Percentiles rank a stretch among this genome's conserved stretches.
These are phyloP conservation scores for Drosophila quinaria DNA, from an alignment of 2,888 invertebrate genomes.

Conservation along the genomic window DNA sequence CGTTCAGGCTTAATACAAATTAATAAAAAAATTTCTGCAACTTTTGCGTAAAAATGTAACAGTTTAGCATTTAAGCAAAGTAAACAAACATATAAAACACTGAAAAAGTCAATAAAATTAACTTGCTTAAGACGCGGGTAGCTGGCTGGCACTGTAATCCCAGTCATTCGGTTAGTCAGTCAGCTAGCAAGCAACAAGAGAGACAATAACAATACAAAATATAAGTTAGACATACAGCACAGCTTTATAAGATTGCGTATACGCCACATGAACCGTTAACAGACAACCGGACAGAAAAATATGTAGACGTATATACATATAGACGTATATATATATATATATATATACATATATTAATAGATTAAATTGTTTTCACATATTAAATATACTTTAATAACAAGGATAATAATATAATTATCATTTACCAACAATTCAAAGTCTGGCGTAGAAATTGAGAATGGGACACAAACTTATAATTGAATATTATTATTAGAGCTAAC, in stretches of 20 bases:
- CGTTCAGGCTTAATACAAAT: slow-evolving; percentile 50
- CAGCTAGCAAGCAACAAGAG: slow-evolving; percentile 31
- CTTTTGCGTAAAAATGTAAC: slow-evolving; percentile 50
- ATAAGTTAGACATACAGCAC: slow-evolving; percentile 57
- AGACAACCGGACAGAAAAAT: slow-evolving; percentile 26
- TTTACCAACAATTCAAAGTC: slow-evolving; percentile 44
- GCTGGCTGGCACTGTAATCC: slow-evolving; percentile 31
- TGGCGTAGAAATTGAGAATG: neutral
- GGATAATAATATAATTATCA: slow-evolving; percentile 36
- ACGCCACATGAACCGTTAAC: slow-evolving; percentile 53
- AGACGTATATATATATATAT: neutral
- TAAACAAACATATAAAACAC: slow-evolving; percentile 53
- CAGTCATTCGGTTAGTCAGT: slow-evolving; percentile 21
- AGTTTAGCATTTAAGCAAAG: slow-evolving; percentile 56
- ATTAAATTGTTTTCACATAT: slow-evolving; percentile 55
- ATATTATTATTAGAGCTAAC: slow-evolving; percentile 20
- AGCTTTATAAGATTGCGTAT: slow-evolving; percentile 56
- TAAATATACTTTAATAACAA: slow-evolving; percentile 48
- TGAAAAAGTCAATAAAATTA: slow-evolving; percentile 58
- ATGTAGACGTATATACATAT: slow-evolving; percentile 24
- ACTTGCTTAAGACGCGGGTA: slow-evolving; percentile 47
- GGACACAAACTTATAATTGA: neutral
- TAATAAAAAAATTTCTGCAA: slow-evolving; percentile 54
- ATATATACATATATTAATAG: slow-evolving; percentile 10
- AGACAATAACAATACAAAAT: slow-evolving; percentile 55